These are phyloP conservation scores for Melanotaenia pygmaea DNA, from an alignment of 2,797 vertebrate genomes.

Conservation along the genomic window DNA sequence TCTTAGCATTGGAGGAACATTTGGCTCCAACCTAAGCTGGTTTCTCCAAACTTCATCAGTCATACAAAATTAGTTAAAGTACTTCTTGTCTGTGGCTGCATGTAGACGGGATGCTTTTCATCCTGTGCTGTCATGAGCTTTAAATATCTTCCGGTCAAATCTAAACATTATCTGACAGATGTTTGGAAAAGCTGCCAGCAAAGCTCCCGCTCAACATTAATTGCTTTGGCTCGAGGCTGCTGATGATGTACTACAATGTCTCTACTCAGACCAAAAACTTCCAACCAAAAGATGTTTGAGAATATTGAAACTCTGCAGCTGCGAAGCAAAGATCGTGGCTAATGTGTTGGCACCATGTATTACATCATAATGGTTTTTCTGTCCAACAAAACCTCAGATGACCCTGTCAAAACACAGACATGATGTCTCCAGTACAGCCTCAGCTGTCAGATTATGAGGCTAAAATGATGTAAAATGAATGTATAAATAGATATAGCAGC, in stretches of 20 bases:
- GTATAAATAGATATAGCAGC: too few species aligned
- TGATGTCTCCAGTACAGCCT: too few species aligned
- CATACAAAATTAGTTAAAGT: neutral
- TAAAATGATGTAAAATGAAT: too few species aligned
- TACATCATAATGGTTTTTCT: neutral
- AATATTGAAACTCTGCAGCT: neutral
- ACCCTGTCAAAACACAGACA: too few species aligned
- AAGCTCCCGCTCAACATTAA: slow-evolving; percentile 19
- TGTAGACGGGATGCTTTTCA: neutral
- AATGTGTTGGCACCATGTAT: slow-evolving; percentile 10
- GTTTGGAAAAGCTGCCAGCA: slow-evolving; percentile 31
- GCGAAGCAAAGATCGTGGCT: neutral
- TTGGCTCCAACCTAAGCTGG: slow-evolving; percentile 1
- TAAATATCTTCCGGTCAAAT: slow-evolving; percentile 11
- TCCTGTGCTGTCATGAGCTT: slow-evolving; percentile 3
- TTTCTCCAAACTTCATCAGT: neutral
- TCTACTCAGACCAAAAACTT: slow-evolving; percentile 22
- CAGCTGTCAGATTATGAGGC: too few species aligned
- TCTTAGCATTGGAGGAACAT: too few species aligned
- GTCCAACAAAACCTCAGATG: too few species aligned
- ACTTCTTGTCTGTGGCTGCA: neutral
- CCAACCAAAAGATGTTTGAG: neutral
- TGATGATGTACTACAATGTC: slow-evolving; percentile 8
- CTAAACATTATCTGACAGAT: slow-evolving; percentile 31
- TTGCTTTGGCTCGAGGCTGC: slow-evolving; percentile 27